A percentile compares a stretch with the other conserved stretches of the same genome.
Evolutionary conservation across 2,888 invertebrate genomes (phyloP).

Genomic region (Synergus gifuensis): DNA sequence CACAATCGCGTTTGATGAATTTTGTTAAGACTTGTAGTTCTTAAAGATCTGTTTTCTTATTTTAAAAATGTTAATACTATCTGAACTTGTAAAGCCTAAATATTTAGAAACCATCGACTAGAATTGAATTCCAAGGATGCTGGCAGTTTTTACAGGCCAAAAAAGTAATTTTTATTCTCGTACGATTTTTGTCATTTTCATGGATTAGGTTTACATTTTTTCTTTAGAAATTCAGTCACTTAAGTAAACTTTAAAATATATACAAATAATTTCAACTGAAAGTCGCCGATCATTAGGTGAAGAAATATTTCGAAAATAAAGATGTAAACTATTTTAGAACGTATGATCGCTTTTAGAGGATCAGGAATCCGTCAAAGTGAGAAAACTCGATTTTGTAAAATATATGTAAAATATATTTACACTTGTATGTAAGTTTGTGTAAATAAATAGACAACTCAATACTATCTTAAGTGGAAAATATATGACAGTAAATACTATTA

Average conservation of each 20-base stretch:
- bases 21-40: background rate
- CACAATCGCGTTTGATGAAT: background rate
- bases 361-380: background rate
- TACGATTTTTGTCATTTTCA: conserved; percentile 45
- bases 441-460: conserved; percentile 72
- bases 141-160: conserved; percentile 5
- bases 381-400: conserved; percentile 63
- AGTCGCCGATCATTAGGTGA: no score
- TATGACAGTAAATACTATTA: conserved; percentile 24
- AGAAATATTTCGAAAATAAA: background rate
- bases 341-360: conserved; percentile 1
- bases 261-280: conserved; percentile 31
- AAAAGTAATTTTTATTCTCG: conserved; percentile 3
- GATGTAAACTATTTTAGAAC: background rate
- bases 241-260: conserved; percentile 33
- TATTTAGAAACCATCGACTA: background rate
- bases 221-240: conserved; percentile 20
- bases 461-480: conserved; percentile 47
- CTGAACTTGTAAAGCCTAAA: background rate
- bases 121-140: background rate
- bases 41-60: conserved; percentile 5
- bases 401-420: conserved; percentile 54
- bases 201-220: background rate
- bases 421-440: conserved; percentile 61
- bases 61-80: no score